Evolutionary conservation across 2,888 invertebrate species (phyloP), one percentile per base, ranked within the genome.

Genomic region (Dryobotodes eremita): DNA sequence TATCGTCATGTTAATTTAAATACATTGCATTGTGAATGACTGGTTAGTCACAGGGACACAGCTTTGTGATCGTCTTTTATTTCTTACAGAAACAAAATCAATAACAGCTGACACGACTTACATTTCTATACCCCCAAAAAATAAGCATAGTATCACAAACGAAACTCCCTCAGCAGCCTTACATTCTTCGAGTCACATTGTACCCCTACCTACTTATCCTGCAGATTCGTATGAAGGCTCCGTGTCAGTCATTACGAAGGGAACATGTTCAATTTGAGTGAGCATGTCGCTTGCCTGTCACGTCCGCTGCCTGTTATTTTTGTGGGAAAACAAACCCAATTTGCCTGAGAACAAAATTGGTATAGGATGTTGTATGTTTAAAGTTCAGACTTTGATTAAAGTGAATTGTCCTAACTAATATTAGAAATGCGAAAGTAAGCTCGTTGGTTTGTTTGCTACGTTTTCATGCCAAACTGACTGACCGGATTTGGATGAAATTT

Each of bases 281-380:
- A n/a, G 66, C 84, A 84, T 86, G 87, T 87, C 87, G 80, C 85
- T 80, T 83, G 79, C 80, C 66, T 66, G 80, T 84, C 84, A 85
- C 87, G 87, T 85, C 26, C 61, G 71, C 13, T 46, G 64, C 59
- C 80, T 87, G 71, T 80, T 86, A 84, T 84, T 85, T 86, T 84
- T 83, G 85, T 71, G 87, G 66, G 57, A 80, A 86, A 85, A 85
- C 87, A 86, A 84, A 85, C 50, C 66, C 87, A 84, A 80, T 85
- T 80, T 87, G 73, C 55, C 57, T 87, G 73, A 48, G 55, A 73
- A 85, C 64, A 31, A 64, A 86, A 86, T 85, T 69, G 74, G 66
- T 84, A 42, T n/a, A 31, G 13, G 2, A 50, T 31, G 1, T 31
- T 48, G 68, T 31, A 8, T 50, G 23, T 74, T 71, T 61, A 55